Conservation (phyloP, 2,888 invertebrate species). For the Sepiola atlantica region DNA sequence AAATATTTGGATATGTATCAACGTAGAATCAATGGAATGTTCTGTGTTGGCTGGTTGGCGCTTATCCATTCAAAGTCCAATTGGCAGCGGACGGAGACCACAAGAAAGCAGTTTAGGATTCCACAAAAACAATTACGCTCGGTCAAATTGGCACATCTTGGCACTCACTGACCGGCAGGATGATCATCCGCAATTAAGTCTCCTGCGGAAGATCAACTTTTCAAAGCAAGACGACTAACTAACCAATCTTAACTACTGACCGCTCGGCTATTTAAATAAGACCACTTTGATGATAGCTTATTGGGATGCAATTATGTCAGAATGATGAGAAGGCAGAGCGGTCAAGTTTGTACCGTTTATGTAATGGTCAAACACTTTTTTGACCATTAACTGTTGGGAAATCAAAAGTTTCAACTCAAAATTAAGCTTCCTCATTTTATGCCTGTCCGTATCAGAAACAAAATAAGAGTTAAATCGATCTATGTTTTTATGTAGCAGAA, state of each 20-base stretch:
- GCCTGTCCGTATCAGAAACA: too few species aligned
- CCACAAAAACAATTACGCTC: constrained; percentile 23
- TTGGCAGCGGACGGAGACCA: background rate
- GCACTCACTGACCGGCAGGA: background rate
- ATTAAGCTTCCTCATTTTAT: background rate
- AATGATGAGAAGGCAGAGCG: background rate
- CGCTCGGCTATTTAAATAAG: background rate
- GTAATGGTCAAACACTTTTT: background rate
- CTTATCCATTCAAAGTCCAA: background rate
- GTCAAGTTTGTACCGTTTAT: background rate
- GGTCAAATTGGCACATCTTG: constrained; percentile 6
- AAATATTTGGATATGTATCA: constrained; percentile 16
- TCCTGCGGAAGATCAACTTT: background rate
- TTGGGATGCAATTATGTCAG: background rate
- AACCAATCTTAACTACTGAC: background rate
- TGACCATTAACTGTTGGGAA: background rate
- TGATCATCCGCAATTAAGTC: constrained; percentile 10
- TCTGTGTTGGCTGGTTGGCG: background rate
- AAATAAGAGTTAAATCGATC: too few species aligned
- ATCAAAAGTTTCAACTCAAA: background rate
- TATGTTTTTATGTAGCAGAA: too few species aligned
- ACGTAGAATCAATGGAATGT: background rate
- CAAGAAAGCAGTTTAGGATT: constrained; percentile 19
- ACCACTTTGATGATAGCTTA: background rate
- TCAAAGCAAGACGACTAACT: background rate